These are phyloP conservation scores for Thunnus maccoyii DNA, from an alignment of 2,113 vertebrate genomes.

Conservation along the genomic window DNA sequence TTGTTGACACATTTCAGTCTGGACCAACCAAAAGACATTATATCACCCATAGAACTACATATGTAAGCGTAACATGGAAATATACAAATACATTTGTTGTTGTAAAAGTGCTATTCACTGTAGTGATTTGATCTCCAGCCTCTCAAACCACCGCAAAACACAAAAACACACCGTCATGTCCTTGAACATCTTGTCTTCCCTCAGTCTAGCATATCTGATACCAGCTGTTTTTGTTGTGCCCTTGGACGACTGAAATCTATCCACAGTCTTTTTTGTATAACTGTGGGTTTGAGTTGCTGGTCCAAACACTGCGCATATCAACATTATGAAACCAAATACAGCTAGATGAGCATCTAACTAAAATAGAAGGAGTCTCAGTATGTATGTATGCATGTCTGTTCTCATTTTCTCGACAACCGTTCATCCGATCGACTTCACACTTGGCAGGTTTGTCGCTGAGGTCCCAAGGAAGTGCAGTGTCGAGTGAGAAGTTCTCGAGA, in stretches of 20 bases:
- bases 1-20: no score
- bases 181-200: slow-evolving; percentile 7
- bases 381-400: no score
- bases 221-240: slow-evolving; percentile 50
- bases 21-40: no score
- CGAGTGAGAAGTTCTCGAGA: no score
- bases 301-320: slow-evolving; percentile 62
- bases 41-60: no score
- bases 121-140: background rate
- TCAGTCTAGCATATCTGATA: slow-evolving; percentile 40
- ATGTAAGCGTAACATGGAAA: no score
- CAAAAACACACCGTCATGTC: background rate
- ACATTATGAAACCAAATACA: slow-evolving; percentile 37
- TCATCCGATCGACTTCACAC: no score
- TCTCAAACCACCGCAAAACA: slow-evolving; percentile 1
- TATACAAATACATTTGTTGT: no score
- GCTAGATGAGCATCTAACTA: slow-evolving; percentile 13
- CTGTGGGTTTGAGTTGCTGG: slow-evolving; percentile 53
- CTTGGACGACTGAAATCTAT: slow-evolving; percentile 55
- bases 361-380: no score
- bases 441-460: no score
- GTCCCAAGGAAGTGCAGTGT: no score
- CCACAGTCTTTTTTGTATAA: slow-evolving; percentile 31
- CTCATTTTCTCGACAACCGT: no score
- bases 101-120: background rate